These are phyloP conservation scores for Sebastes nivosus DNA, from an alignment of 2,797 vertebrate genomes.

Conservation along the genomic window DNA sequence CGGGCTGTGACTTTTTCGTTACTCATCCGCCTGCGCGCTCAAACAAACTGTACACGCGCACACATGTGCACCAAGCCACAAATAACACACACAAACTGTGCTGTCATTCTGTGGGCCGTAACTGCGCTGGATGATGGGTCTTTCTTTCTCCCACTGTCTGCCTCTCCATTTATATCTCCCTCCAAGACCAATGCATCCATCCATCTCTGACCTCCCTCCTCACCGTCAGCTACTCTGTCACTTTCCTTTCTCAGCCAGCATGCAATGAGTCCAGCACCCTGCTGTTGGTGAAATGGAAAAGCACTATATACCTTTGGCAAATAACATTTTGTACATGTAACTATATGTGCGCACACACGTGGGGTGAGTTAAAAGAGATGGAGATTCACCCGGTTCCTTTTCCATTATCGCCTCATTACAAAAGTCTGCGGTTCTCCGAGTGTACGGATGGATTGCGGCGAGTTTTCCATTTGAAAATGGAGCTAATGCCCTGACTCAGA, in stretches of 20 bases:
- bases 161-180: slow-evolving; percentile 70
- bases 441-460: slow-evolving; percentile 47
- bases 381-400: slow-evolving; percentile 49
- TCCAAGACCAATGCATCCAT: slow-evolving; percentile 58
- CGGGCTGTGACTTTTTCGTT: slow-evolving; percentile 16
- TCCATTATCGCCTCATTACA: slow-evolving; percentile 71
- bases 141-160: slow-evolving; percentile 55
- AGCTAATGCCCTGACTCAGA: slow-evolving; percentile 60
- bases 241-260: slow-evolving; percentile 33
- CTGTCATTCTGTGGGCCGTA: slow-evolving; percentile 59
- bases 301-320: slow-evolving; percentile 37
- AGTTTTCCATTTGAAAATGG: slow-evolving; percentile 65
- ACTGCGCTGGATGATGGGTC: slow-evolving; percentile 59
- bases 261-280: slow-evolving; percentile 16
- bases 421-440: slow-evolving; percentile 42
- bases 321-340: slow-evolving; percentile 20
- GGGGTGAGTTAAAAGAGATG: slow-evolving; percentile 20
- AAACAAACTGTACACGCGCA: slow-evolving; percentile 2
- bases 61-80: slow-evolving; percentile 22
- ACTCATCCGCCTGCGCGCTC: slow-evolving; percentile 18
- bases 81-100: slow-evolving; percentile 32
- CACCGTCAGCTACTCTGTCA: slow-evolving; percentile 42
- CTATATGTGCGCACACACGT: neutral
- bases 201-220: slow-evolving; percentile 56
- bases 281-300: slow-evolving; percentile 31